Percentiles rank a stretch among this genome's conserved stretches.
phyloP scores from a whole-genome alignment of 1,140 invertebrate species.

The Cydia strobilella region DNA sequence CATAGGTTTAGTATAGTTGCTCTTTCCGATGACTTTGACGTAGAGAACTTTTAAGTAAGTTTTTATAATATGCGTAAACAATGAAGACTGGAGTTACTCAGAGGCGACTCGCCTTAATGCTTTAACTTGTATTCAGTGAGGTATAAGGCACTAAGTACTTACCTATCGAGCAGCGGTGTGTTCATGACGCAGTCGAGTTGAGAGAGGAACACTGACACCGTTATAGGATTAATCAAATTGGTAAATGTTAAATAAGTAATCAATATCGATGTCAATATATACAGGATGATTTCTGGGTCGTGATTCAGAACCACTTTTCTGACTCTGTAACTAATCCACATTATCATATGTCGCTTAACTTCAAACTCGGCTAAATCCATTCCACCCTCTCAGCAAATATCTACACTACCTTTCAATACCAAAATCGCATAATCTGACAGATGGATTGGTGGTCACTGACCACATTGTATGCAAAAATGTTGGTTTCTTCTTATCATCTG shows the following conservation, averaged over 20 bases:
- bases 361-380: too few species aligned
- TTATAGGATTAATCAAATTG: conserved; percentile 3
- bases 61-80: conserved; percentile 3
- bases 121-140: neutral
- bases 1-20: neutral
- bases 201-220: neutral
- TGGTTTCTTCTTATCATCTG: too few species aligned
- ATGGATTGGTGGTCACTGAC: too few species aligned
- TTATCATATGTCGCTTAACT: too few species aligned
- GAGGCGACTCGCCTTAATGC: neutral
- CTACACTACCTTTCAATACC: too few species aligned
- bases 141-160: too few species aligned
- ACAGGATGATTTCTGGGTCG: too few species aligned
- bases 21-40: neutral
- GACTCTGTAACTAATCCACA: too few species aligned
- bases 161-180: neutral
- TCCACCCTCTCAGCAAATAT: too few species aligned
- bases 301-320: too few species aligned
- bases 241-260: neutral
- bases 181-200: neutral
- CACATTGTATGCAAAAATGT: too few species aligned
- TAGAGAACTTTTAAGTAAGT: neutral
- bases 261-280: neutral
- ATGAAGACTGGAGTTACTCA: neutral
- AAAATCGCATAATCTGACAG: too few species aligned